These are phyloP conservation scores for Porites lutea DNA, from an alignment of 64 coral and sea anemone species.

Conservation along the genomic window DNA sequence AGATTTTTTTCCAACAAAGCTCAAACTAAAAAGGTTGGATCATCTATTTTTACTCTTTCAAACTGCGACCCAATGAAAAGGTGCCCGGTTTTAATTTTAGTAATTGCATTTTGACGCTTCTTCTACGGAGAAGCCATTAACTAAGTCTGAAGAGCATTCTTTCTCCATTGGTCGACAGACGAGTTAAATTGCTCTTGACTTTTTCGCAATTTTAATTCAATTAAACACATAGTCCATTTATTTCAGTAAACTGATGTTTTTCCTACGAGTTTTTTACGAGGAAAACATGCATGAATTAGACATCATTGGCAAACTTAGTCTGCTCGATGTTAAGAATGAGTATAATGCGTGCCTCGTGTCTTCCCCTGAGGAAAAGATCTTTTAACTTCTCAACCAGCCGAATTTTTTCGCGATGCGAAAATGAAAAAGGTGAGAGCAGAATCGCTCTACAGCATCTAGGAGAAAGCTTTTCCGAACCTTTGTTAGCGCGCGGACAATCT, in stretches of 20 bases:
- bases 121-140: conserved; percentile 19
- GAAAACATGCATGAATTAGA: conserved; percentile 56
- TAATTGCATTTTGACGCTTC: conserved; percentile 1
- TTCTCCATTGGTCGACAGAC: conserved; percentile 2
- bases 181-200: conserved; percentile 19
- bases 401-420: conserved; percentile 34
- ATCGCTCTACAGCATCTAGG: conserved; percentile 12
- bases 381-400: conserved; percentile 34
- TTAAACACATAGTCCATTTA: conserved; percentile 43
- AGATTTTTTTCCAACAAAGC: neutral
- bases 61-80: neutral
- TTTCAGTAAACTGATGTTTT: neutral
- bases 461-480: conserved; percentile 22
- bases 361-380: conserved; percentile 34
- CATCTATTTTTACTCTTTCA: neutral
- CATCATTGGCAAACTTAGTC: neutral
- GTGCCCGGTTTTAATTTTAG: neutral
- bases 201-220: conserved; percentile 1
- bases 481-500: neutral
- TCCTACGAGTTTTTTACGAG: neutral
- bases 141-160: neutral
- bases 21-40: no score
- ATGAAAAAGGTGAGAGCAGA: conserved; percentile 12
- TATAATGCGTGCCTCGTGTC: conserved; percentile 4
- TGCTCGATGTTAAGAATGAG: neutral